Base-by-base conservation (phyloP, 2,888 invertebrate genomes). In the Microchrysa polita region DNA sequence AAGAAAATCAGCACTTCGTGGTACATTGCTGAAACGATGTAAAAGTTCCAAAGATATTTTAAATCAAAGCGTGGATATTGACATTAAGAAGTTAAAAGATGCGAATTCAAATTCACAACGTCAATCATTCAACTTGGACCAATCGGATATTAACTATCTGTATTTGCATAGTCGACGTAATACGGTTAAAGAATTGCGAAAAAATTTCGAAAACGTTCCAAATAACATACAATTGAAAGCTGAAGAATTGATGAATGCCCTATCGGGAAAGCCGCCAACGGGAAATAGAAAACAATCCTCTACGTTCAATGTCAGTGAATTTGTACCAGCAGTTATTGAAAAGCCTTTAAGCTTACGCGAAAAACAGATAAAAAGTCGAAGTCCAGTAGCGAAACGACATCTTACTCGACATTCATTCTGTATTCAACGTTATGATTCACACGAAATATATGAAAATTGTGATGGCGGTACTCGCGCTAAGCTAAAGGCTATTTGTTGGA, bases 31-130 rank as follows among this genome's bases (percentile, higher is more conserved):
- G 10, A 77, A 77, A 72, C 72, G 75, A 9, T 77, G 77, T 40
- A 77, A 76, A 74, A 77, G 77, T 44, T 76, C 77, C 1, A 77
- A 76, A 65, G 77, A 77, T 67, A 42, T 77, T 12, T 73, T 52
- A 44, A 55, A 73, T 23, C 53, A 65, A 23, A 14, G n/a, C 18
- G 2, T 16, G 4, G 42, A 65, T n/a, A 18, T 22, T 16, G 63
- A 73, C 59, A 73, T 40, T 18, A 72, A 67, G 7, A 60, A 71
- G 53, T 12, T 22, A 40, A 74, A 76, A 60, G 23, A 44, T 42
- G 55, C 27, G 5, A 27, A 67, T 14, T 27, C 61, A 14, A 60
- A 10, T 14, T 40, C 52, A n/a, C 67, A 72, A 22, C 73, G 76
- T 1, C 76, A 75, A 44, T 76, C 76, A 16, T 76, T 74, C 22